These are phyloP conservation scores for Lithophane leautieri DNA, from an alignment of 2,888 invertebrate genomes.

Conservation along the genomic window DNA sequence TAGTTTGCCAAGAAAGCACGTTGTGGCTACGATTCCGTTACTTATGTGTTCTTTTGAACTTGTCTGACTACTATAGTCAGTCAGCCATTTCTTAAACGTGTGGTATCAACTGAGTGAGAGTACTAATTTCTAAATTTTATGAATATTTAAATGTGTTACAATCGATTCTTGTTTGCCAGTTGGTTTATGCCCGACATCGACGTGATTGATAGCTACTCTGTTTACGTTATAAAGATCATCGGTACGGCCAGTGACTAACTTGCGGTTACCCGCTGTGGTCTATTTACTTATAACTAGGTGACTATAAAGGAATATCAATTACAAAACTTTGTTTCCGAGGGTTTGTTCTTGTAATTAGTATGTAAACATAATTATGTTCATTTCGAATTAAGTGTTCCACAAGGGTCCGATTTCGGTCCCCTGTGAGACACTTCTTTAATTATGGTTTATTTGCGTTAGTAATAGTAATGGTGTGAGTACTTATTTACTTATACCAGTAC, in stretches of 20 bases:
- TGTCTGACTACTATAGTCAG: constrained; percentile 75
- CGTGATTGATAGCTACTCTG: constrained; percentile 58
- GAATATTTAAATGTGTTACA: constrained; percentile 50
- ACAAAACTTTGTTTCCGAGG: constrained; percentile 50
- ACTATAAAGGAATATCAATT: constrained; percentile 62
- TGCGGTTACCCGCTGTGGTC: constrained; percentile 69
- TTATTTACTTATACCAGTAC: background rate
- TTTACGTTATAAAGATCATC: constrained; percentile 64
- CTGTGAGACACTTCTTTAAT: background rate
- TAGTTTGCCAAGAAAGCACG: constrained; percentile 77
- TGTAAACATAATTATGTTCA: constrained; percentile 1
- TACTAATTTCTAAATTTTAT: constrained; percentile 57
- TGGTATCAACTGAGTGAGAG: constrained; percentile 47
- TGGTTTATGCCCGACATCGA: constrained; percentile 42
- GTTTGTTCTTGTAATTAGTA: constrained; percentile 14
- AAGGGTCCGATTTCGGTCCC: background rate
- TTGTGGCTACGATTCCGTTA: constrained; percentile 83
- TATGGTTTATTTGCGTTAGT: too few relatives aligned
- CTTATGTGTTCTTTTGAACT: constrained; percentile 83
- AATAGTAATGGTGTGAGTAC: background rate
- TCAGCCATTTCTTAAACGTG: constrained; percentile 64
- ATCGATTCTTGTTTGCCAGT: constrained; percentile 40
- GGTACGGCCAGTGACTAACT: constrained; percentile 63
- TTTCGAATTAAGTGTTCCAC: background rate
- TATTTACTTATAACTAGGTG: constrained; percentile 64